Evolutionary conservation across 2,888 invertebrate species (phyloP), one percentile per base, ranked within the genome.

Genomic region (Therioaphis trifolii): DNA sequence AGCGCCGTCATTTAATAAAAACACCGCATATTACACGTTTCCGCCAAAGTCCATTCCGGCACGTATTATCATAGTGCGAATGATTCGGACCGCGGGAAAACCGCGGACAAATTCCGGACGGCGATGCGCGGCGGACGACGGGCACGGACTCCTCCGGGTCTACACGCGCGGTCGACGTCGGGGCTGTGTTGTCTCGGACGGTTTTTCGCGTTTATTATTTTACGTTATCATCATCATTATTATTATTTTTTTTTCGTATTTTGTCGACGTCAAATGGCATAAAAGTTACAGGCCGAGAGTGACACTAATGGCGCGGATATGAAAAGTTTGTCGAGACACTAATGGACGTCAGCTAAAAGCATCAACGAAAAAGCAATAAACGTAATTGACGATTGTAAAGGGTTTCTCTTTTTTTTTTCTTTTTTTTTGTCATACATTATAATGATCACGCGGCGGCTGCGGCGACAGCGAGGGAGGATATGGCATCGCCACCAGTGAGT

Each of bases 281-380:
- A 82, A 80, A 80, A 80, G 71, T 80, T 61, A 35, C 63, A 68
- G n/a, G n/a, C n/a, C n/a, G 40, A 7, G 58, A 72, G 49, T 72
- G 80, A 82, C 80, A 72, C 72, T 82, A 82, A 82, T 82, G 80
- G 80, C 61, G 72, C 49, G 72, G 72, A 72, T 72, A 82, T 72
- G 80, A 74, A 82, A 82, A 82, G 72, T 82, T 82, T 82, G 72
- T 49, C 49, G 61, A 49, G 24, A 63, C 72, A 63, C 80, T 82
- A 82, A 82, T 82, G 80, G 80, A 74, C 80, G 72, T 72, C 72
- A 40, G 80, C 80, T 82, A 82, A 82, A 82, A 82, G 80, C 80
- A 72, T 82, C 80, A 58, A 24, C 68, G 24, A 43, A 61, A 72
- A 82, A 72, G 80, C 80, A 82, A 82, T 82, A 82, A 82, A 82